Evolutionary conservation across 2,113 vertebrate species (phyloP), one percentile per base, ranked within the genome.

Genomic region (Semicossyphus pulcher): DNA sequence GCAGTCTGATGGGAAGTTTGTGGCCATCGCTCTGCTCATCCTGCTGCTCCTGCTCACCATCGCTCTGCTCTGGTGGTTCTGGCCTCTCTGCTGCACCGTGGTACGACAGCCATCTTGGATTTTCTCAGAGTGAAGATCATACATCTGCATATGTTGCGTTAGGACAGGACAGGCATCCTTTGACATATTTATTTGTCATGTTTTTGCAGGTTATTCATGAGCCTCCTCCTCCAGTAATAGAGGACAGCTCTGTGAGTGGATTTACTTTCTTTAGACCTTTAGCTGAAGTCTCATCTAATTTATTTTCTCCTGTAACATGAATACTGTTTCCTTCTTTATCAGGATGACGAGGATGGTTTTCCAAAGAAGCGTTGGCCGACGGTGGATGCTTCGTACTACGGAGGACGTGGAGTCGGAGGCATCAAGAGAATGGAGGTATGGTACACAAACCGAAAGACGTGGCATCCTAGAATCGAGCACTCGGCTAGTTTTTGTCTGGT

Each of bases 81-180:
- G 98, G 98, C 98, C 98, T 2, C 96, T 99, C 12, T 99, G 98
- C 91, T 99, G 98, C 91, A 99, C 98, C 0, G 96, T 99, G 97
- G 98, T 99, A 92, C 90, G 96, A 91, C 52, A 10, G 14, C 45
- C 52, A 47, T 45, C n/a, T 44, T 32, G 44, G 48, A 65, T 61
- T 29, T 10, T 51, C 4, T 39, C 21, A 11, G 8, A 14, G 4
- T 16, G 36, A 44, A 14, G 28, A 47, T 45, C 63, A 76, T 28
- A 6, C 18, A 11, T 4, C 14, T 1, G 15, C 16, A 29, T 23
- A n/a, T 34, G 29, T 58, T 44, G 41, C 23, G 58, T 32, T 18
- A 14, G 2, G 2, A 64, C 3, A 21, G 8, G 25, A 5, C 32
- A 14, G 37, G 2, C 21, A 14, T 7, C 4, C n/a, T 48, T 34